A percentile compares a stretch with the other conserved stretches of the same genome.
Conservation (phyloP, 2,113 vertebrate genomes). For the Lanius ludovicianus region DNA sequence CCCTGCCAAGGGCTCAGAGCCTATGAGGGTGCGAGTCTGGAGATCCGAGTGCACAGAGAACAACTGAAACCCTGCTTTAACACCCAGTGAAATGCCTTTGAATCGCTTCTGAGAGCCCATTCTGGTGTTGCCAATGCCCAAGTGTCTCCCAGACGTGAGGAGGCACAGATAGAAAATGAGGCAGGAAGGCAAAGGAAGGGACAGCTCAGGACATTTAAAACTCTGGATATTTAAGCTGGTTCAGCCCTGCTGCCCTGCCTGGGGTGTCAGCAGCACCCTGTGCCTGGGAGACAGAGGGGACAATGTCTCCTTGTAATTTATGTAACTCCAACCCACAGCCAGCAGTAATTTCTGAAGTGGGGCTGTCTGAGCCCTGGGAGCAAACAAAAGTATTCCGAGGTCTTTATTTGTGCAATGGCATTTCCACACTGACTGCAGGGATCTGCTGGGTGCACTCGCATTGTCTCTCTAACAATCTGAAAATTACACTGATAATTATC, state of each 20-base stretch:
- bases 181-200: neutral
- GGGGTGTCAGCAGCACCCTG: neutral
- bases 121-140: rapidly evolving
- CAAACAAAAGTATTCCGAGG: neutral
- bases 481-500: neutral
- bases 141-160: rapidly evolving
- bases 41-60: neutral
- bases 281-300: neutral
- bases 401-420: conserved; percentile 14
- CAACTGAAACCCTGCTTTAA: rapidly evolving
- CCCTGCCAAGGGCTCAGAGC: neutral
- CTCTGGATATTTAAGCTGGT: rapidly evolving
- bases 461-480: neutral
- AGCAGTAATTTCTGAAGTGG: neutral
- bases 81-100: rapidly evolving
- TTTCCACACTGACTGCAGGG: neutral
- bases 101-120: rapidly evolving
- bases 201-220: neutral
- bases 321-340: neutral
- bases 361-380: neutral
- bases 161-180: neutral
- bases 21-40: rapidly evolving
- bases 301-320: neutral
- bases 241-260: neutral
- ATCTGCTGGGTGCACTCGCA: neutral